Percentiles rank a stretch among this genome's conserved stretches.
These are phyloP conservation scores for Papilio helenus DNA, from an alignment of 1,140 invertebrate genomes.

Conservation along the genomic window DNA sequence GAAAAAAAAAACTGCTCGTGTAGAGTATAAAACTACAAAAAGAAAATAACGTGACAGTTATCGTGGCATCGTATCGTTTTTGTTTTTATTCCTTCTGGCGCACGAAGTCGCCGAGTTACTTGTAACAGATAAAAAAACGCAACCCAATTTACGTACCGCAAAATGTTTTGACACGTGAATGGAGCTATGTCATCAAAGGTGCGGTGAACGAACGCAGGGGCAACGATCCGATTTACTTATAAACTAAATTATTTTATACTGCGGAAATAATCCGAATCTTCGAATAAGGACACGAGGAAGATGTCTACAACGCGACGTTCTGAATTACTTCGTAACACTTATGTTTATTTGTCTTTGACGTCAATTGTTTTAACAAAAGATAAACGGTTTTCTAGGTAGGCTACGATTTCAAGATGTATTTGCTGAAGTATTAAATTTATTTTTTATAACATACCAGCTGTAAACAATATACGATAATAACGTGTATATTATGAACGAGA, in stretches of 20 bases:
- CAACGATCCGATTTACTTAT: constrained; percentile 61
- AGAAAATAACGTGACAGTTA: constrained; percentile 1
- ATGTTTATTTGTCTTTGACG: neutral
- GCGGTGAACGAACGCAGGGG: constrained; percentile 64
- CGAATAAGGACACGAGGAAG: constrained; percentile 46
- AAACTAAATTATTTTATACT: constrained; percentile 52
- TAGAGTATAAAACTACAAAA: constrained; percentile 1
- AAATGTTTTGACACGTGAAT: constrained; percentile 41
- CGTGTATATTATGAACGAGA: neutral
- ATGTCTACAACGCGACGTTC: neutral
- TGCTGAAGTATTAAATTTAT: neutral
- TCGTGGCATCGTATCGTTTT: neutral
- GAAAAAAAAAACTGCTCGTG: neutral
- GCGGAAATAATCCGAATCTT: constrained; percentile 61
- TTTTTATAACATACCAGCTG: neutral
- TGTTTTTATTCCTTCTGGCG: constrained; percentile 27
- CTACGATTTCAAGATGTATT: neutral
- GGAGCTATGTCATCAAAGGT: constrained; percentile 49
- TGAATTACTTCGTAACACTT: neutral
- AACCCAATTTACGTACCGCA: constrained; percentile 29
- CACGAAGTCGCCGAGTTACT: constrained; percentile 31
- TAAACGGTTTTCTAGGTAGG: neutral
- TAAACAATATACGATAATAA: neutral
- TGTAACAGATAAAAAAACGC: constrained; percentile 29
- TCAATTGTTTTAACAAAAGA: neutral